Evolutionary conservation across 2,797 vertebrate species (phyloP).

Genomic region (Bovichtus diacanthus): DNA sequence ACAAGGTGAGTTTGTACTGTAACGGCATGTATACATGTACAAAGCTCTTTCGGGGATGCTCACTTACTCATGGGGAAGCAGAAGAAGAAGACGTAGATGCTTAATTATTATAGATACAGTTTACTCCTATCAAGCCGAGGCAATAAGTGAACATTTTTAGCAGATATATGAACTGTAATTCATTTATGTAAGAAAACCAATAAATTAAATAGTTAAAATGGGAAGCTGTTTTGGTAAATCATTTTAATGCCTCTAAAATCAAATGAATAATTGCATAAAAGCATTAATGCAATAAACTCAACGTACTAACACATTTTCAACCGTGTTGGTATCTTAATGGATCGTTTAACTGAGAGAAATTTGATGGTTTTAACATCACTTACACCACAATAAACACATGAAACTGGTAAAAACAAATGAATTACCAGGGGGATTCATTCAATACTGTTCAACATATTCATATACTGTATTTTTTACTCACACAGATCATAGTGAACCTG

Average conservation of each 20-base stretch:
- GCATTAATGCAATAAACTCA: constrained; percentile 32
- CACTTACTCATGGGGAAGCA: constrained; percentile 28
- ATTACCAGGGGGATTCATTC: background rate
- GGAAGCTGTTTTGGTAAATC: constrained; percentile 33
- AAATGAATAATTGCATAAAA: constrained; percentile 13
- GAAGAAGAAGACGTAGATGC: constrained; percentile 37
- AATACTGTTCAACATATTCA: background rate
- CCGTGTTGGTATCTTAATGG: background rate
- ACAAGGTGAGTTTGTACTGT: constrained; percentile 49
- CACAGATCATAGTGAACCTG: background rate
- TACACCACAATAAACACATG: background rate
- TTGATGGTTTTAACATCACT: background rate
- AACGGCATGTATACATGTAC: constrained; percentile 61
- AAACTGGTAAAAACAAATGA: background rate
- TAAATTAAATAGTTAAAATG: constrained; percentile 68
- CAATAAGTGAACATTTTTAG: constrained; percentile 85
- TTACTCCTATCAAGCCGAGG: constrained; percentile 70
- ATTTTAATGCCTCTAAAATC: constrained; percentile 19
- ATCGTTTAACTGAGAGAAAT: background rate
- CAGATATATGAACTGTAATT: constrained; percentile 61
- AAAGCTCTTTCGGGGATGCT: constrained; percentile 65
- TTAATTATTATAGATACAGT: constrained; percentile 59
- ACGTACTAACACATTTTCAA: constrained; percentile 1
- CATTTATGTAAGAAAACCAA: constrained; percentile 82
- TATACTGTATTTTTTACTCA: background rate